Percentiles rank a stretch among this genome's conserved stretches.
Conservation (phyloP, 2,888 invertebrate genomes). For the Coelogynopora nodosa region DNA sequence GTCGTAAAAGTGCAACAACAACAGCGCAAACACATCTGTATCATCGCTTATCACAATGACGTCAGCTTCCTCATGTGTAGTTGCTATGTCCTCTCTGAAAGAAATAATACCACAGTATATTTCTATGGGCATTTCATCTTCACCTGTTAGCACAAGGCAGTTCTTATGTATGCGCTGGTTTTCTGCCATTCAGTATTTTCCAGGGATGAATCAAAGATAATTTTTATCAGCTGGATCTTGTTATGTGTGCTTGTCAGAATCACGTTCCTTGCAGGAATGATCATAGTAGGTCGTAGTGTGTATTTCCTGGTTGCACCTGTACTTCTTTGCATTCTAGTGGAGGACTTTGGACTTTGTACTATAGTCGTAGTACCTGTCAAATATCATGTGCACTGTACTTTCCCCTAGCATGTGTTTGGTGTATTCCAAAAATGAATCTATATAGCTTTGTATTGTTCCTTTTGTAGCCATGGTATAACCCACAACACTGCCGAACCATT, state of each 20-base stretch:
- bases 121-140: background rate
- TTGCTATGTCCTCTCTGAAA: slow-evolving; percentile 10
- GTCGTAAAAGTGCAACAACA: slow-evolving; percentile 18
- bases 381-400: slow-evolving; percentile 4
- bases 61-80: slow-evolving; percentile 29
- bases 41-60: slow-evolving; percentile 28
- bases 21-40: slow-evolving; percentile 28
- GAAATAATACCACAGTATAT: slow-evolving; percentile 14
- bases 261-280: background rate
- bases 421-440: slow-evolving; percentile 19
- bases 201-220: slow-evolving; percentile 3
- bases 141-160: background rate
- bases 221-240: background rate
- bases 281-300: background rate
- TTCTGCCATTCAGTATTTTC: slow-evolving; percentile 19
- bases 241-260: background rate
- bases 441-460: slow-evolving; percentile 26
- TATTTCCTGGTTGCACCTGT: background rate
- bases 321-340: too few species aligned
- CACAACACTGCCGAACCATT: slow-evolving; percentile 48
- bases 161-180: background rate
- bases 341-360: too few species aligned
- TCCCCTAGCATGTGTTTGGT: background rate
- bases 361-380: background rate
- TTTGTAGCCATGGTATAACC: slow-evolving; percentile 46